Conservation (phyloP, 2,113 vertebrate species). For the Bostrychus sinensis region DNA sequence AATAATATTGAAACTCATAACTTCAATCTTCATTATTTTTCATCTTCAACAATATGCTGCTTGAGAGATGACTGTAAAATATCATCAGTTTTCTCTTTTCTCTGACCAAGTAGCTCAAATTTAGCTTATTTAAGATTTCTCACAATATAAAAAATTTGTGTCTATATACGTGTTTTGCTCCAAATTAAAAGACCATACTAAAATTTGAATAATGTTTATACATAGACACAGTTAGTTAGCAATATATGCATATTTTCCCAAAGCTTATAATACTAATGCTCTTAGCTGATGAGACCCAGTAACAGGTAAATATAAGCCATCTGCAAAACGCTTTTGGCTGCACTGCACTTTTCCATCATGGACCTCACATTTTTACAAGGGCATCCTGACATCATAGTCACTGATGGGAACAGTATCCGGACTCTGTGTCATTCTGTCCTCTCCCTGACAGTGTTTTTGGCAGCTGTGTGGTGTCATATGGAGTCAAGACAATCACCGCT, state of each 20-base stretch:
- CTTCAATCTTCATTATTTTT: no score
- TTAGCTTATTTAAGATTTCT: no score
- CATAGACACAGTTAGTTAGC: no score
- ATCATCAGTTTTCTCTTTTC: no score
- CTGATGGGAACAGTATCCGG: constrained; percentile 14
- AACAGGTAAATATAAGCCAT: neutral
- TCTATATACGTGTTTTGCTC: no score
- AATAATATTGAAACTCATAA: no score
- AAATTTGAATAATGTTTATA: no score
- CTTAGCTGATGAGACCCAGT: neutral
- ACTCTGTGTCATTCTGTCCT: constrained; percentile 9
- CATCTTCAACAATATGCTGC: no score
- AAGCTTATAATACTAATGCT: neutral
- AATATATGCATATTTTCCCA: neutral
- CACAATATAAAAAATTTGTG: no score
- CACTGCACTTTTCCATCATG: neutral
- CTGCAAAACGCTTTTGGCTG: neutral
- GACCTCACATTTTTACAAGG: constrained; percentile 19
- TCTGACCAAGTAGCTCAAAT: no score
- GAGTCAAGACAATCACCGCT: constrained; percentile 25
- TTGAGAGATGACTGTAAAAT: no score
- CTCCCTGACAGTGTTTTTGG: constrained; percentile 1
- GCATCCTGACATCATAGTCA: constrained; percentile 13
- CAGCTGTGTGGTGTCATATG: constrained; percentile 50
- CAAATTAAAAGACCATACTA: no score